Base-by-base conservation (phyloP, 2,113 vertebrate genomes). In the Mellivora capensis region DNA sequence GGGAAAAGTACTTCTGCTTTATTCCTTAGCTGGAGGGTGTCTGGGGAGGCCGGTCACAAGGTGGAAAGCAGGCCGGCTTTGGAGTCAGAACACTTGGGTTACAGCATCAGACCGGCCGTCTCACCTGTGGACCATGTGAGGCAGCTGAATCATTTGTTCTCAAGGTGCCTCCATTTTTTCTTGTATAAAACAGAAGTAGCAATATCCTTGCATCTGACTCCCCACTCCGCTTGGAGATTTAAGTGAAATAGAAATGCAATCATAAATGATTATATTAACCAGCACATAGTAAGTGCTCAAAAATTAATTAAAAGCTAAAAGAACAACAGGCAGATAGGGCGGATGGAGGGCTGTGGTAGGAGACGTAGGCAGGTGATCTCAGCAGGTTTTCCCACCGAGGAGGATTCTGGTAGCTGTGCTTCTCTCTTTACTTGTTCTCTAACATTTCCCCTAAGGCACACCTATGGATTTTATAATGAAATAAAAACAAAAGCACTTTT, bases 331-430 rank as follows among this genome's bases (percentile, higher is more conserved):
- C 31, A 6, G 31, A 17, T 23, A 31, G 11, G 27, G 72, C 1
- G 2, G 14, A 31, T 14, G 11, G 52, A 91, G 23, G 42, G 13
- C 39, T 11, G 29, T 0, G 15, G 44, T 34, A 57, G 21, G 20
- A 71, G 52, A 42, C 2, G 6, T 11, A 18, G 12, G 5, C 42
- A 25, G 64, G 1, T 0, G 3, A 42, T 6, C 3, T n/a, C 64
- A 54, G 11, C 3, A 15, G 42, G 1, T 47, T 85, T 62, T 20
- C 29, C 8, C 27, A 64, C 12, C 1, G 44, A 1, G 2, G 29
- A 25, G 44, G 3, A 0, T 49, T 12, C 10, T 1, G 31, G 17
- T 7, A 1, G 4, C 3, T 27, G 31, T 6, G 44, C 11, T 49
- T 42, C 21, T 86, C 1, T 61, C 29, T 82, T n/a, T n/a, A 27